Evolutionary conservation across 2,797 vertebrate species (phyloP).

Genomic region (Poecile montanus): DNA sequence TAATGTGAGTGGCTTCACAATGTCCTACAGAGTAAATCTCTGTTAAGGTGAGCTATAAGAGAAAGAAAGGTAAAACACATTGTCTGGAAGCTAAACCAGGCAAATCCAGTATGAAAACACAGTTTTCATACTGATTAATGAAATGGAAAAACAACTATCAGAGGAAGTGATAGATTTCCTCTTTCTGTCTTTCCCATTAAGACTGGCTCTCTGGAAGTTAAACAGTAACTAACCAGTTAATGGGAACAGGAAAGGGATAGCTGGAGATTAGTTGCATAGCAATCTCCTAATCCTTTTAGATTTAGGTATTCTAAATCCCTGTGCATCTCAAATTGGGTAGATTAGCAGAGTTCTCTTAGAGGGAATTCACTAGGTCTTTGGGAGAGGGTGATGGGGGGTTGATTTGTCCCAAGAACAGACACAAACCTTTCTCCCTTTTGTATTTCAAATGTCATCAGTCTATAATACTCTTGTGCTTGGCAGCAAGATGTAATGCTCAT

Average conservation of each 20-base stretch:
- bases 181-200: neutral
- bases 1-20: constrained; percentile 9
- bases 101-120: constrained; percentile 1
- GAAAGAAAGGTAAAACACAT: neutral
- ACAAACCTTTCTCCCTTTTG: neutral
- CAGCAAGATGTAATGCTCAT: neutral
- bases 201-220: neutral
- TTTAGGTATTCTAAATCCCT: neutral
- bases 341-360: neutral
- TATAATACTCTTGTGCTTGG: neutral
- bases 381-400: accelerated
- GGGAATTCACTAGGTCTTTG: neutral
- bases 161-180: neutral
- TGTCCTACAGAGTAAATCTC: constrained; percentile 13
- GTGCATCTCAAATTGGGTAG: neutral
- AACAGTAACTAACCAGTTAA: neutral
- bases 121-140: constrained; percentile 17
- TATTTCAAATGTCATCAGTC: neutral
- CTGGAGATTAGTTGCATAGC: neutral
- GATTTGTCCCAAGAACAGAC: neutral
- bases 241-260: neutral
- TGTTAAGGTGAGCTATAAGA: neutral
- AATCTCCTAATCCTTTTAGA: neutral
- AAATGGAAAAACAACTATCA: neutral
- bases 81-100: constrained; percentile 7